These are phyloP conservation scores for Catostomus latipinnis DNA, from an alignment of 2,797 vertebrate species.

Conservation along the genomic window DNA sequence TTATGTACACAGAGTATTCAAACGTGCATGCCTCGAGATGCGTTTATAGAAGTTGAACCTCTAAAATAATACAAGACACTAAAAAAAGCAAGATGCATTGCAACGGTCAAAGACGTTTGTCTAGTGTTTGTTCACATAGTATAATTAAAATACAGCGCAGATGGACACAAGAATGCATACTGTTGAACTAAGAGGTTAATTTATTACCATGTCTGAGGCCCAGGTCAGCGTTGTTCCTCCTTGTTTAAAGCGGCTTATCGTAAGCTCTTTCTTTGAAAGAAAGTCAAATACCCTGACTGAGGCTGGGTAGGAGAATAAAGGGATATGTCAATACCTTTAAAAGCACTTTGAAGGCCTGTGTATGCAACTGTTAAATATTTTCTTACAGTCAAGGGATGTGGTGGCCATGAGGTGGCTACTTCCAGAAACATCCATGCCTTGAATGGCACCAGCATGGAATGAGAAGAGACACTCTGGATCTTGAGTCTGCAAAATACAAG, in stretches of 20 bases:
- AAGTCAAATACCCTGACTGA: constrained; percentile 91
- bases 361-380: constrained; percentile 3
- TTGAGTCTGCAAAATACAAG: constrained; percentile 74
- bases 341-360: background rate
- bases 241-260: constrained; percentile 81
- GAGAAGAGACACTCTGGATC: constrained; percentile 88
- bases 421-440: constrained; percentile 84
- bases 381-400: constrained; percentile 84
- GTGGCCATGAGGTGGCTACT: constrained; percentile 89
- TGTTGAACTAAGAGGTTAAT: background rate
- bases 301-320: constrained; percentile 69
- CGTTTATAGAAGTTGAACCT: no score
- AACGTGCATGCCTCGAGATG: no score
- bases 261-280: constrained; percentile 79
- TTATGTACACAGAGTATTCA: no score
- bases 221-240: constrained; percentile 88
- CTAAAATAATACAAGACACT: no score
- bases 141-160: no score
- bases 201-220: constrained; percentile 75
- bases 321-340: background rate
- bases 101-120: no score
- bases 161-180: no score
- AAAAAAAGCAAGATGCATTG: no score
- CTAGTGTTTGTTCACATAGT: no score
- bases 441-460: constrained; percentile 86